A percentile compares a stretch with the other conserved stretches of the same genome.
Conservation (phyloP, 2,113 vertebrate genomes). For the Cyprinodon brontotheroides region DNA sequence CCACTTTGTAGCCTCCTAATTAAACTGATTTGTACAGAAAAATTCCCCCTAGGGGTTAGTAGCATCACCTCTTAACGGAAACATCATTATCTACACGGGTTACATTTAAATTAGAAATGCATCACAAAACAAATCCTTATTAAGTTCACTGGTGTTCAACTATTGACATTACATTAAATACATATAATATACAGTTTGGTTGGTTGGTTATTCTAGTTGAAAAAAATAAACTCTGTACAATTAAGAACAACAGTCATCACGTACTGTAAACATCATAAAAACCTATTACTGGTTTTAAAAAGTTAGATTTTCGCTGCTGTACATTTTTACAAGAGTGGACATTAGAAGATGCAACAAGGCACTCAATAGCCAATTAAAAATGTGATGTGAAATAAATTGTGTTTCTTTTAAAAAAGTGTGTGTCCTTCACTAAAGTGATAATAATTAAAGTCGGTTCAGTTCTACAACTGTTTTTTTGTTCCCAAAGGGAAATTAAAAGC, state of each 20-base stretch:
- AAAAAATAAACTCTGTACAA: background rate
- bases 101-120: background rate
- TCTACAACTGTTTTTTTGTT: too few species aligned
- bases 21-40: background rate
- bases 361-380: too few species aligned
- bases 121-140: background rate
- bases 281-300: background rate
- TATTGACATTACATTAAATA: background rate
- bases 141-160: background rate
- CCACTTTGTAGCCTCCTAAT: background rate
- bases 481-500: too few species aligned
- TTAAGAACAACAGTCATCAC: background rate
- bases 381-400: too few species aligned
- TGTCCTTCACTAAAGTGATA: too few species aligned
- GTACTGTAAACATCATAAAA: background rate
- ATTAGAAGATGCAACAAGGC: background rate
- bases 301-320: background rate
- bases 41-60: background rate
- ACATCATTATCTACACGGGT: background rate
- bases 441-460: too few species aligned
- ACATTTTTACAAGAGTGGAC: background rate
- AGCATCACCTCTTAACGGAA: background rate
- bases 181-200: background rate
- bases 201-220: background rate
- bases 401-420: too few species aligned